A percentile compares a stretch with the other conserved stretches of the same genome.
Conservation (phyloP, 2,888 invertebrate species). For the Elysia crispata region DNA sequence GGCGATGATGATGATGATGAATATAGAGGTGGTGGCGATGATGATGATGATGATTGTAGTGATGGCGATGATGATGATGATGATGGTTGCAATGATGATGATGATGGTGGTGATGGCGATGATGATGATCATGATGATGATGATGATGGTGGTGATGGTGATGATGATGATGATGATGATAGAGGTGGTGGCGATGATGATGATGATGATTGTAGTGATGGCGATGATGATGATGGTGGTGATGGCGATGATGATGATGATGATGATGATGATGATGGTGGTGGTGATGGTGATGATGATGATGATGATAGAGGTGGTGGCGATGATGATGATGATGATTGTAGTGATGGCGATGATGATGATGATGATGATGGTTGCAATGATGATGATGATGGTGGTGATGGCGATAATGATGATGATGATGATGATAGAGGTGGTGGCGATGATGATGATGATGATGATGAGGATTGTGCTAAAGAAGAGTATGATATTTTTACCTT, state of each 20-base stretch:
- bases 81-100: too few relatives aligned
- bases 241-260: slow-evolving; percentile 13
- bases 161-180: too few relatives aligned
- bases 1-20: too few relatives aligned
- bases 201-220: too few relatives aligned
- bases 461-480: background rate
- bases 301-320: too few relatives aligned
- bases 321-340: too few relatives aligned
- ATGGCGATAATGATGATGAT: background rate
- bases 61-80: too few relatives aligned
- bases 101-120: slow-evolving; percentile 1
- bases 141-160: too few relatives aligned
- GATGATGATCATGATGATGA: slow-evolving; percentile 5
- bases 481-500: background rate
- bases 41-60: background rate
- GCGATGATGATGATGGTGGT: slow-evolving; percentile 5
- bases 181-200: too few relatives aligned
- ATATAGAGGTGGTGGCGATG: background rate
- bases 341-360: background rate
- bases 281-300: background rate
- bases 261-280: slow-evolving; percentile 6
- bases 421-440: too few relatives aligned
- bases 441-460: too few relatives aligned
- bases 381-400: slow-evolving; percentile 1
- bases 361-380: too few relatives aligned